Evolutionary conservation across 2,888 invertebrate genomes (phyloP).

Genomic region (Galerucella nymphaeae): DNA sequence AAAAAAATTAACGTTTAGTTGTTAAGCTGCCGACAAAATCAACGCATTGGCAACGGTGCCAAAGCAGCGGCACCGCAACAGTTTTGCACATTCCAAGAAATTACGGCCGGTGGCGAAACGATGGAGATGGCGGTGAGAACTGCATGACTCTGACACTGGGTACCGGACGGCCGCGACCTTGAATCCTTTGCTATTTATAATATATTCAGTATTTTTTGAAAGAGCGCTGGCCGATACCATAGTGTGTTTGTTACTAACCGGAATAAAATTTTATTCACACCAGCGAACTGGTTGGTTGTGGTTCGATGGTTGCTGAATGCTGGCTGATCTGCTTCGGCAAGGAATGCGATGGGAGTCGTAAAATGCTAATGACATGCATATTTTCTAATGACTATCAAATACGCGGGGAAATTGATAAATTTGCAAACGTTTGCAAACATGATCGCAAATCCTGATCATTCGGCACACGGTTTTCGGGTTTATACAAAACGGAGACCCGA

Average conservation of each 20-base stretch:
- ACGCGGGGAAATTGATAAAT: neutral
- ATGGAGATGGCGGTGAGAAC: slow-evolving; percentile 8
- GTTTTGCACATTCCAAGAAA: slow-evolving; percentile 19
- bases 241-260: slow-evolving; percentile 28
- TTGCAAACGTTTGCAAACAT: no score
- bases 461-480: no score
- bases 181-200: slow-evolving; percentile 30
- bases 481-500: no score
- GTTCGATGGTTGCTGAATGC: slow-evolving; percentile 3
- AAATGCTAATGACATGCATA: slow-evolving; percentile 10
- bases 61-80: neutral
- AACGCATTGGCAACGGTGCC: slow-evolving; percentile 1
- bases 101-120: neutral
- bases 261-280: slow-evolving; percentile 30
- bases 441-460: no score
- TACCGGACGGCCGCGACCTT: slow-evolving; percentile 27
- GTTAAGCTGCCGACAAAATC: neutral
- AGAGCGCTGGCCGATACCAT: slow-evolving; percentile 29
- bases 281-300: slow-evolving; percentile 7
- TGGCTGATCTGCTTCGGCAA: slow-evolving; percentile 19
- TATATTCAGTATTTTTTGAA: slow-evolving; percentile 25
- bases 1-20: no score
- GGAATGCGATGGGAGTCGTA: slow-evolving; percentile 27
- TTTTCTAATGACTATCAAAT: slow-evolving; percentile 8
- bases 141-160: slow-evolving; percentile 21